Evolutionary conservation across 2,113 vertebrate genomes (phyloP).

Genomic region (Indri indri): DNA sequence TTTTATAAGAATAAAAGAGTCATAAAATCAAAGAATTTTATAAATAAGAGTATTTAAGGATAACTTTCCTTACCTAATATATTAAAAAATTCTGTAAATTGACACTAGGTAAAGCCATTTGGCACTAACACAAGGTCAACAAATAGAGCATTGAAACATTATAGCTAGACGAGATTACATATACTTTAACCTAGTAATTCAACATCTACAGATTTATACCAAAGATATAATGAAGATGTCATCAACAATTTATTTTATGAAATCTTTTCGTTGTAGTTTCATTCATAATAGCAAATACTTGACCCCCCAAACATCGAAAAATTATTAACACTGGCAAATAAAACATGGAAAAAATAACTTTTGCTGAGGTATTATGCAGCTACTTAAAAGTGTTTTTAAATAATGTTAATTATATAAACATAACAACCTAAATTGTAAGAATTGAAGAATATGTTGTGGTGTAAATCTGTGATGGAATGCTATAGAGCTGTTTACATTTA

Average conservation of each 20-base stretch:
- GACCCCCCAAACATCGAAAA: background rate
- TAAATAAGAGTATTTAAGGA: background rate
- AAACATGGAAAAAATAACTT: background rate
- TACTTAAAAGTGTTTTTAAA: background rate
- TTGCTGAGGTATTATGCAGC: background rate
- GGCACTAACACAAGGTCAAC: background rate
- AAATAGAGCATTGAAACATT: background rate
- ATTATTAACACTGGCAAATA: background rate
- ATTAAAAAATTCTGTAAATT: background rate
- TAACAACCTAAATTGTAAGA: background rate
- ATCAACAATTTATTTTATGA: background rate
- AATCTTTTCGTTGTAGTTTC: background rate
- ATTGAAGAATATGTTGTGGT: background rate
- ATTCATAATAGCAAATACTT: background rate
- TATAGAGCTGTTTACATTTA: background rate
- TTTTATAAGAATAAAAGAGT: background rate
- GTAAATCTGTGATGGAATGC: background rate
- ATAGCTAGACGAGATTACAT: background rate
- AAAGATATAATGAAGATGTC: background rate
- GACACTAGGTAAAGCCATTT: background rate
- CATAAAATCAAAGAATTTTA: background rate
- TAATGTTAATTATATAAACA: background rate
- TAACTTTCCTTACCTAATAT: background rate
- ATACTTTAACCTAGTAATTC: background rate
- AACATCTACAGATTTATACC: background rate